Evolutionary conservation across 37 sponge, comb jelly and placozoan genomes (phyloP), one percentile per base, ranked within the genome.

Genomic region (Eunapius fragilis): DNA sequence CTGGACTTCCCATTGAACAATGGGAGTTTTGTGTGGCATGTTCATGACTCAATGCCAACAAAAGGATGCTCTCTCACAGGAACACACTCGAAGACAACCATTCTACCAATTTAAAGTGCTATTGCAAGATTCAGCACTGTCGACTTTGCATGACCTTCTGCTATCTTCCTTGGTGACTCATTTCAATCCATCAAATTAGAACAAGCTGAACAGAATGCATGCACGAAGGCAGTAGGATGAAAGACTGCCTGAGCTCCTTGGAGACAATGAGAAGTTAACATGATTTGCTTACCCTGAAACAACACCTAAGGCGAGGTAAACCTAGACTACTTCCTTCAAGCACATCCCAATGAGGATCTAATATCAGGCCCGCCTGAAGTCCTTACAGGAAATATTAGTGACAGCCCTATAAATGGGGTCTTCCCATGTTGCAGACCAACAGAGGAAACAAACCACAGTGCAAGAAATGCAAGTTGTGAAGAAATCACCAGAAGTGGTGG

Each of bases 261-360:
- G 78, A 48, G 86, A 69, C 47, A 37, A 69, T 19, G 79, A 78
- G 49, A 37, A 72, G 23, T 48, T 86, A 28, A 31, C 72, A 2
- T 47, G 86, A 33, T 72, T 77, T 24, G 79, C 79, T 22, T 86
- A 86, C 79, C 79, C 79, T 22, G 79, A 68, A 3, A 72, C 79
- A 24, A 49, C 71, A 11, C 37, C 2, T 12, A 27, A n/a, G 13
- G 70, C 77, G 72, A 14, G 34, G 50, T 79, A 77, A 30, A 9
- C 69, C 2, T 72, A 49, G 86, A 86, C 48, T 79, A 78, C 71
- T 86, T 86, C 30, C 17, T 84, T n/a, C 78, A 85, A 35, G 78
- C 78, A 5, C 48, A 69, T 19, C 67, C 38, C 27, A 48, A 82
- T 26, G 86, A 85, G 78, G 86, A 76, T 27, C 24, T 17, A 77